These are phyloP conservation scores for Cheirogaleus major DNA, from an alignment of 2,797 vertebrate species.

Conservation along the genomic window DNA sequence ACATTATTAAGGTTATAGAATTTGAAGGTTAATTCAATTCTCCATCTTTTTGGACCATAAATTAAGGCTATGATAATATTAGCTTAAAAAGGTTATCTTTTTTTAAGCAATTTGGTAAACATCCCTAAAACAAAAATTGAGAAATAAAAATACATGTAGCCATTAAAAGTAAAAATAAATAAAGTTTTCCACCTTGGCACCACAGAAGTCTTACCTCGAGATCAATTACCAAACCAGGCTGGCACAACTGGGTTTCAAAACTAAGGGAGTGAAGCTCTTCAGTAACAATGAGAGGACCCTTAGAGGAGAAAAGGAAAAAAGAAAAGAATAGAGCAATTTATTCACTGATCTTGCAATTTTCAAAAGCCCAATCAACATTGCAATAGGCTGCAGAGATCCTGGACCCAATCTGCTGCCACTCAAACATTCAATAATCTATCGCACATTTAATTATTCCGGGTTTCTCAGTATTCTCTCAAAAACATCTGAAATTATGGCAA, in stretches of 20 bases:
- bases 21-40: neutral
- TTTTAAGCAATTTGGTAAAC: neutral
- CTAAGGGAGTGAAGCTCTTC: conserved; percentile 95
- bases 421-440: neutral
- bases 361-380: neutral
- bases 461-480: neutral
- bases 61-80: neutral
- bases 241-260: conserved; percentile 94
- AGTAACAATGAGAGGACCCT: conserved; percentile 91
- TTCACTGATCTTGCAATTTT: neutral
- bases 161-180: neutral
- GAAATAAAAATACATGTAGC: neutral
- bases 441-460: neutral
- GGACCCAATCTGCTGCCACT: neutral
- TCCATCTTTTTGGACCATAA: neutral
- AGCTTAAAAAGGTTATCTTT: neutral
- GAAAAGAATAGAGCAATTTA: neutral
- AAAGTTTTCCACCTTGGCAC: neutral
- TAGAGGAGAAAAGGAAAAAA: neutral
- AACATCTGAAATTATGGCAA: neutral
- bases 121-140: conserved; percentile 3
- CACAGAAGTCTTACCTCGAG: conserved; percentile 90
- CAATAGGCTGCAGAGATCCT: neutral
- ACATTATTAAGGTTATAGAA: neutral
- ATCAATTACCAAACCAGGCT: conserved; percentile 91